Evolutionary conservation across 2,888 invertebrate genomes (phyloP).

Genomic region (Drosophila anomelani): DNA sequence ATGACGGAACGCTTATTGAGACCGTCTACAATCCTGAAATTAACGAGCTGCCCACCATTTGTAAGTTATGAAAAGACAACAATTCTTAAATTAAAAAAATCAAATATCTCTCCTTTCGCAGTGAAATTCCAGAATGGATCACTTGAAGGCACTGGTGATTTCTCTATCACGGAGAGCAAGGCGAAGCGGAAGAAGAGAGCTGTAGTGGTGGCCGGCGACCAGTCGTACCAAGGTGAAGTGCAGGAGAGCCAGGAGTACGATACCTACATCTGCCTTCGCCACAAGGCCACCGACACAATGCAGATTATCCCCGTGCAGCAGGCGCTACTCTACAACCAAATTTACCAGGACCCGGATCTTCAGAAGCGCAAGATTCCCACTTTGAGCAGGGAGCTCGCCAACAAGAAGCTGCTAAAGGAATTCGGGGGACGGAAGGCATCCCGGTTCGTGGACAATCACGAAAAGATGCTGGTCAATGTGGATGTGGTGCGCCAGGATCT

Average conservation of each 20-base stretch:
- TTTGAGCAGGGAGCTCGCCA: conserved; percentile 63
- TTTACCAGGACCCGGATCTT: conserved; percentile 70
- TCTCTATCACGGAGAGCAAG: conserved; percentile 50
- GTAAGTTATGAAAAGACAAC: conserved; percentile 57
- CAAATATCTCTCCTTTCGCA: conserved; percentile 27
- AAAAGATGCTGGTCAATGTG: conserved; percentile 81
- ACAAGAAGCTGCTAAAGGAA: conserved; percentile 71
- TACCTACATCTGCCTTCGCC: conserved; percentile 80
- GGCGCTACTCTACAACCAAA: conserved; percentile 74
- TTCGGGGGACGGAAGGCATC: conserved; percentile 81
- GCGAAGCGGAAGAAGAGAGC: conserved; percentile 52
- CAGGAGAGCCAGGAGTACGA: conserved; percentile 63
- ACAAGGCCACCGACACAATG: conserved; percentile 81
- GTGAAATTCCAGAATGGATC: conserved; percentile 83
- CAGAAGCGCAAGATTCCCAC: conserved; percentile 30
- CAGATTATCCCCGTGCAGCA: conserved; percentile 79
- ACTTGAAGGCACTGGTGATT: conserved; percentile 61
- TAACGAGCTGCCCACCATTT: conserved; percentile 63
- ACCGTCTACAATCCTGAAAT: conserved; percentile 53
- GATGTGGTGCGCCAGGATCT: conserved; percentile 79
- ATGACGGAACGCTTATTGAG: conserved; percentile 70
- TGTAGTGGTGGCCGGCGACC: conserved; percentile 69
- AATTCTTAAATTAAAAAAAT: too few relatives aligned
- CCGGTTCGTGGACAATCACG: conserved; percentile 67
- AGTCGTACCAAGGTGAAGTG: conserved; percentile 73